phyloP scores from a whole-genome alignment of 2,113 vertebrate genomes.

The Pseudolaguvia tuberculata region DNA sequence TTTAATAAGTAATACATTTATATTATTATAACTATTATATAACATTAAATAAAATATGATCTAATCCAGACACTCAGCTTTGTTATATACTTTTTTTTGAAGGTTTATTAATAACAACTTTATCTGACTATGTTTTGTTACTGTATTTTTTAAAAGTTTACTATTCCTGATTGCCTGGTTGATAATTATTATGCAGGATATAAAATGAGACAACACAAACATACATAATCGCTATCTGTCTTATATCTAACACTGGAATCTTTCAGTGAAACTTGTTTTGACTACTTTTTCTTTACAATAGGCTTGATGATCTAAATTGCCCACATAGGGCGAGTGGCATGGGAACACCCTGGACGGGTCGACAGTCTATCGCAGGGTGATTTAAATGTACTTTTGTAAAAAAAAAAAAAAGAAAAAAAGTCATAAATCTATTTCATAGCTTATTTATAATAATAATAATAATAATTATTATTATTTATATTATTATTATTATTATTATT shows the following conservation, averaged over 20 bases:
- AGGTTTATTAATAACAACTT: not conserved
- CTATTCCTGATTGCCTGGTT: not conserved
- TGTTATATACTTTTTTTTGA: not conserved
- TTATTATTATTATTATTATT: no score
- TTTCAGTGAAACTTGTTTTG: not conserved
- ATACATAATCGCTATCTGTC: no score
- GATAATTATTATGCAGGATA: not conserved
- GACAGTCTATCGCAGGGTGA: no score
- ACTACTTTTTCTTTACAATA: not conserved
- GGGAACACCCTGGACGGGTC: no score
- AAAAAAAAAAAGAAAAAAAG: no score
- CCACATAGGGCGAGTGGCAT: no score
- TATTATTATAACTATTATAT: no score
- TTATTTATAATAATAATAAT: no score
- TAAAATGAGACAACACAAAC: not conserved
- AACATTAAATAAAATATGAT: not conserved
- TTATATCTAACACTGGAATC: no score
- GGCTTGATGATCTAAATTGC: no score
- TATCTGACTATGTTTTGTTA: not conserved
- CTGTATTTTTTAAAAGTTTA: not conserved
- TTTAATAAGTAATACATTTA: not conserved
- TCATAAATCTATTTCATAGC: not conserved
- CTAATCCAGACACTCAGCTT: not conserved
- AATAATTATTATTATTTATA: no score
- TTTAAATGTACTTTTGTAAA: not conserved